A percentile compares a stretch with the other conserved stretches of the same genome.
Evolutionary conservation across 1,140 invertebrate genomes (phyloP).

Genomic region (Cotesia vestalis): DNA sequence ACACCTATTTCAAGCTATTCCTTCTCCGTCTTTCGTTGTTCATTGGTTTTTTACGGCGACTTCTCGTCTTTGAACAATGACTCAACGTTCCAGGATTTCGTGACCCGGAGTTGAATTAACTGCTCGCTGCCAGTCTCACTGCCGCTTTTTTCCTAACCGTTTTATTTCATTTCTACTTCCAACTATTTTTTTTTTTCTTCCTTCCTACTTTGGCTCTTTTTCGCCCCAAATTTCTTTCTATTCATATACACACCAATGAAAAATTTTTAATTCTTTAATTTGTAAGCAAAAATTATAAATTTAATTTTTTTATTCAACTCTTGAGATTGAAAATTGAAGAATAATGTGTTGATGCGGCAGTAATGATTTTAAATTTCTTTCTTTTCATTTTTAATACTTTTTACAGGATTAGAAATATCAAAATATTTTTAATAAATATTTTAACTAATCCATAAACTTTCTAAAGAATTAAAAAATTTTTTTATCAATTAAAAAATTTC

Average conservation of each 20-base stretch:
- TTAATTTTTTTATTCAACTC: too few relatives aligned
- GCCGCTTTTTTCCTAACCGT: not conserved
- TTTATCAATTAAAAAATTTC: too few relatives aligned
- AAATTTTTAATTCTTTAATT: too few relatives aligned
- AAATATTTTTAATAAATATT: too few relatives aligned
- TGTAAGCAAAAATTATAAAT: too few relatives aligned
- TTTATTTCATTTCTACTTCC: constrained; percentile 9
- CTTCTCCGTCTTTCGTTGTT: not conserved
- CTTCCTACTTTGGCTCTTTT: not conserved
- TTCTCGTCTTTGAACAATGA: constrained; percentile 19
- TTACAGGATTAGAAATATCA: too few relatives aligned
- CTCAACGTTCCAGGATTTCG: constrained; percentile 11
- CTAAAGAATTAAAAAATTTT: too few relatives aligned
- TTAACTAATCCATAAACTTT: too few relatives aligned
- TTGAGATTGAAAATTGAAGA: too few relatives aligned
- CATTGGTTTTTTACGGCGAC: constrained; percentile 5
- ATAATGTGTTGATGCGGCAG: too few relatives aligned
- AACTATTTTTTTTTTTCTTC: not conserved
- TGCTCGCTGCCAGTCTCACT: constrained; percentile 1
- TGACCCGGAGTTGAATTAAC: constrained; percentile 23
- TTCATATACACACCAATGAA: not conserved
- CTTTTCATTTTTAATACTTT: too few relatives aligned
- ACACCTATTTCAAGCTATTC: not conserved
- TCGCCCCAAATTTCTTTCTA: not conserved
- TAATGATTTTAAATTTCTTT: too few relatives aligned